Conservation (phyloP, 2,797 vertebrate genomes). For the Hybognathus amarus region DNA sequence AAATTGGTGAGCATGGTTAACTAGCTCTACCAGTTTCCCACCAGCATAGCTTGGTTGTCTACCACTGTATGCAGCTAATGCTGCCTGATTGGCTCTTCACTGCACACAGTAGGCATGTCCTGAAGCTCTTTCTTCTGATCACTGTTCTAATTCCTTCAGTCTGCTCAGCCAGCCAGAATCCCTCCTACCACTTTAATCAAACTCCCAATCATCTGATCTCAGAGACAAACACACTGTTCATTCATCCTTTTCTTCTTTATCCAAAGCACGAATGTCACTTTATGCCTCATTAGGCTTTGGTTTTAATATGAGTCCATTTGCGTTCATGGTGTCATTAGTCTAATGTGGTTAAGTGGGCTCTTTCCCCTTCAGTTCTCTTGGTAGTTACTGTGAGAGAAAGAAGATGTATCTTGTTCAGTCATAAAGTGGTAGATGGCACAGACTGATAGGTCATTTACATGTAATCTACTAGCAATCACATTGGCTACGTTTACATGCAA, state of each 20-base stretch:
- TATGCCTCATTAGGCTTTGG: slow-evolving; percentile 27
- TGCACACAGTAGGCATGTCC: not conserved
- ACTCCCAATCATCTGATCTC: not conserved
- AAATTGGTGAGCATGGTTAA: not conserved
- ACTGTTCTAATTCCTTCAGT: not conserved
- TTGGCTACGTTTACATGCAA: too few relatives aligned
- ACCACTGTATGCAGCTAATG: not conserved
- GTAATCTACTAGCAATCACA: not conserved
- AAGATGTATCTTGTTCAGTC: not conserved
- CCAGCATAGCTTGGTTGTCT: not conserved
- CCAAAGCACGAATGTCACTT: not conserved
- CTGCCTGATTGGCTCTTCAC: not conserved
- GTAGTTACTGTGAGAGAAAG: not conserved
- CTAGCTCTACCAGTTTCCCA: not conserved
- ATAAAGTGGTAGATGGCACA: not conserved
- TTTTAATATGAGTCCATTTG: slow-evolving; percentile 13
- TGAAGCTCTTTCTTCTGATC: not conserved
- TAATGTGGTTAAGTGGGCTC: not conserved
- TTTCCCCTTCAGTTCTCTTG: not conserved
- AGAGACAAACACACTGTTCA: slow-evolving; percentile 28
- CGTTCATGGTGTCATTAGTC: slow-evolving; percentile 12
- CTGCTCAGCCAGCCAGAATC: not conserved
- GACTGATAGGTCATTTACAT: not conserved
- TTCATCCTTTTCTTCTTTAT: slow-evolving; percentile 16
- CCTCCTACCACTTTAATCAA: slow-evolving; percentile 13